Conservation (phyloP, 1,140 invertebrate species). For the Pseudomyrmex concolor region DNA sequence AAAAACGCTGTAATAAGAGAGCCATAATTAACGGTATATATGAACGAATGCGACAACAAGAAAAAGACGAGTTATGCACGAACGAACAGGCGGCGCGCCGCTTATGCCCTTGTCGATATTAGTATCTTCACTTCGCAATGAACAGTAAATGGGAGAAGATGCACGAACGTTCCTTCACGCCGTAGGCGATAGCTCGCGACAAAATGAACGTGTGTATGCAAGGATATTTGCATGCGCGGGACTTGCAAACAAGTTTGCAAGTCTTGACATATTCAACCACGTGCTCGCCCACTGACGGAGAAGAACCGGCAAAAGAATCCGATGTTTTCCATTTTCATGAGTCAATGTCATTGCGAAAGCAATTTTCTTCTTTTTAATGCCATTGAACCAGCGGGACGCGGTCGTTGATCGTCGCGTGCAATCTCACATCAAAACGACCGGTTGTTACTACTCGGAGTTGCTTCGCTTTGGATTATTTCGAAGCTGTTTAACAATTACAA, state of each 20-base stretch:
- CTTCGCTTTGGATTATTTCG: not conserved
- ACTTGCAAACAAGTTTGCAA: constrained; percentile 61
- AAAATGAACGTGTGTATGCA: constrained; percentile 33
- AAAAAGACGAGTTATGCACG: not conserved
- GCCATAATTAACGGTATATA: constrained; percentile 21
- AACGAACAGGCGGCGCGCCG: not conserved
- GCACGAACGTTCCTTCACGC: constrained; percentile 21
- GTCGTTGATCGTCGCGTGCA: not conserved
- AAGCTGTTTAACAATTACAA: not conserved
- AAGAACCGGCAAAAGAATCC: not conserved
- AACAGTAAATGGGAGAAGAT: constrained; percentile 28
- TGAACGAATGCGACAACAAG: not conserved
- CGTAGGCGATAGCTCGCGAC: constrained; percentile 44
- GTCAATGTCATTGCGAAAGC: not conserved
- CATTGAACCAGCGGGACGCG: no score
- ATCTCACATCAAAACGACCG: not conserved
- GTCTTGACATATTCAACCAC: not conserved
- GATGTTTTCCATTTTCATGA: not conserved
- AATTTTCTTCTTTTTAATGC: no score
- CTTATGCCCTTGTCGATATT: constrained; percentile 25
- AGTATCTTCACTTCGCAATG: not conserved
- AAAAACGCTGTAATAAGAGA: not conserved
- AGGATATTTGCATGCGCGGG: constrained; percentile 12
- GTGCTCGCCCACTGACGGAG: constrained; percentile 1
- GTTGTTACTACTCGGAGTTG: constrained; percentile 6